A percentile compares a stretch with the other conserved stretches of the same genome.
Evolutionary conservation across 2,113 vertebrate species (phyloP).

Genomic region (Pogonocichla stellata): DNA sequence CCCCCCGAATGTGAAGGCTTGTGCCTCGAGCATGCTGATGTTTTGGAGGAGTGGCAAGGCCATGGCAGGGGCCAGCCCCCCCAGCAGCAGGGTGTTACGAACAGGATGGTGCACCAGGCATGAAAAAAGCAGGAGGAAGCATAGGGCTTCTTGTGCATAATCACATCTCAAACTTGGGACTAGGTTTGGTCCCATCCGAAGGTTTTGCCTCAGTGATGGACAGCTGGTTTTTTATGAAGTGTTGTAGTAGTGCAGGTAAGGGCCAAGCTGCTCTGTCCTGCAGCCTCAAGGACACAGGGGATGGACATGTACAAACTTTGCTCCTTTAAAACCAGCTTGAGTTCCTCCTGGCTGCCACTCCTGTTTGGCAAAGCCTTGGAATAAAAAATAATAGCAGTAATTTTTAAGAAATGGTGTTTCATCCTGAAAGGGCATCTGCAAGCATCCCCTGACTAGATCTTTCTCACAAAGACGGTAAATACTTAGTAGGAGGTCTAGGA

Average conservation of each 20-base stretch:
- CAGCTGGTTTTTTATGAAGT: not conserved
- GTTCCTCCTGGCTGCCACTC: not conserved
- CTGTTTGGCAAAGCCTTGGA: not conserved
- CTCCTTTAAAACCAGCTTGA: not conserved
- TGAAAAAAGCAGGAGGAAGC: not conserved
- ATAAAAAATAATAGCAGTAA: not conserved
- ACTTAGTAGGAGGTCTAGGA: not conserved
- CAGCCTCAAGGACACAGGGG: not conserved
- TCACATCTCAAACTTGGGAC: not conserved
- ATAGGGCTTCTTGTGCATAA: no score
- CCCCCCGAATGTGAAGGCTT: not conserved
- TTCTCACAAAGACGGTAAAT: not conserved
- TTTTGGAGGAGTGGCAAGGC: not conserved
- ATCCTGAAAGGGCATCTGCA: not conserved
- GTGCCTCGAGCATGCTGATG: fast-evolving
- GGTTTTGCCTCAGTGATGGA: not conserved
- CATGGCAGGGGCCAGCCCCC: fast-evolving
- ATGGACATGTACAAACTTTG: not conserved
- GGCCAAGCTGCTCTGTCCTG: not conserved
- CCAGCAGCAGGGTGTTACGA: not conserved
- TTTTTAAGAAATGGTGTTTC: not conserved
- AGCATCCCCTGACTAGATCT: not conserved
- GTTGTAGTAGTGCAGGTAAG: not conserved
- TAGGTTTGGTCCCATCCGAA: not conserved
- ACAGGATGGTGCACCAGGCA: not conserved